Base-by-base conservation (phyloP, 1,140 invertebrate species). In the Mycetomoellerius zeteki region DNA sequence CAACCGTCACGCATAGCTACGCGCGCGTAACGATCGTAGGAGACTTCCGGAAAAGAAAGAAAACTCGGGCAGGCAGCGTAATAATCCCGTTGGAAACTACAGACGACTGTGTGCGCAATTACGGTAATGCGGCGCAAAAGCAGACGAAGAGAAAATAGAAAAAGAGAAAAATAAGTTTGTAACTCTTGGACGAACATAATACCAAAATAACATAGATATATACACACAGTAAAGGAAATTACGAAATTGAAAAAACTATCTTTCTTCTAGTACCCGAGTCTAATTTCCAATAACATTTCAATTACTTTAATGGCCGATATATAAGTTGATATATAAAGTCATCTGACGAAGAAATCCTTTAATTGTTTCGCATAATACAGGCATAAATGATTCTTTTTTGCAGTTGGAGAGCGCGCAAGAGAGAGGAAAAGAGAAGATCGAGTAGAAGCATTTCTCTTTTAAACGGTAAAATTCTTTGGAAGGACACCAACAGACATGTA, bases 1-100 rank as follows among this genome's bases (percentile, higher is more conserved):
- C 80, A 73, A 52, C 52, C 82, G 82, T 77, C 30, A 85, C 72
- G 82, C 73, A 60, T 58, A 58, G 24, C 77, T 75, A 75, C 81
- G 24, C 54, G 69, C 80, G 73, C 72, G 56, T 69, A 80, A 80
- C 76, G 30, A 81, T 86, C 85, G 85, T 24, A 67, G 50, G 67
- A 52, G 43, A 81, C 77, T 86, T 86, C 77, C 85, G 77, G 78
- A 86, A 84, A 64, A 58, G 69, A 47, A 56, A 64, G 85, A 64
- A 71, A 86, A 72, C 77, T 86, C 67, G 77, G 67, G 24, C 69
- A 50, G 67, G 24, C 69, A 50, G 67, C 67, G 77, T 62, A 60
- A 69, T 86, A 65, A 81, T 82, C 67, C 77, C 78, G 50, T 52
- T 71, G 85, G 67, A 86, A 73, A 73, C 64, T 84, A 62, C 78